Base-by-base conservation (phyloP, 2,888 invertebrate species). In the Morpho helenor region DNA sequence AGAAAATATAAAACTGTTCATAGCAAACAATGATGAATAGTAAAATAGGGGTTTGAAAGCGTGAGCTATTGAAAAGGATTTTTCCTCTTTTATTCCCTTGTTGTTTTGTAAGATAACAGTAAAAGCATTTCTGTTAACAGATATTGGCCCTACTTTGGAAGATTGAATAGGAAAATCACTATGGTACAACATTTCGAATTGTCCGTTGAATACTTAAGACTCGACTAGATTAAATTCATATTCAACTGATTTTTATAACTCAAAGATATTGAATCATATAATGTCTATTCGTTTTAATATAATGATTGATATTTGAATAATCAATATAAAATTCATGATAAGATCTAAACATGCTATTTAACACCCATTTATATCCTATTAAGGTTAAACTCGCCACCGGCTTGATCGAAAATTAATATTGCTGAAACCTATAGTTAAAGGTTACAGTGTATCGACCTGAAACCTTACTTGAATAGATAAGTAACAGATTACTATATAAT, bases 21-120 rank as follows among this genome's bases (percentile, higher is more conserved):
- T 68, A 7, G 81, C 80, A 49, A 79, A 77, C 40, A 80, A 8
- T 7, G 76, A 70, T 8, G 72, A 63, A 49, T 77, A 72, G 56
- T 73, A 68, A 41, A 71, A 65, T 3, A 84, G 68, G 7, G 81
- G 80, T 60, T 77, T 80, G n/a, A 71, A 64, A 44, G 82, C 73
- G 48, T 73, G 60, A 0, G 66, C 69, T 39, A 75, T 54, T 3
- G 79, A 75, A 50, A 67, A 66, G 22, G 67, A 53, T 0, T 62
- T 47, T 39, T 65, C 59, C 58, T 55, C 62, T 7, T 48, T 57
- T 7, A 8, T 42, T 8, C 60, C 59, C 10, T 58, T 65, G 8
- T 55, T 52, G 41, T 64, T 61, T n/a, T 58, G 56, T 57, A 70
- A 45, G 5, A 62, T 64, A 51, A 72, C 57, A 7, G 66, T 66